phyloP scores from a whole-genome alignment of 2,797 vertebrate species.

The Peromyscus melanophrys region DNA sequence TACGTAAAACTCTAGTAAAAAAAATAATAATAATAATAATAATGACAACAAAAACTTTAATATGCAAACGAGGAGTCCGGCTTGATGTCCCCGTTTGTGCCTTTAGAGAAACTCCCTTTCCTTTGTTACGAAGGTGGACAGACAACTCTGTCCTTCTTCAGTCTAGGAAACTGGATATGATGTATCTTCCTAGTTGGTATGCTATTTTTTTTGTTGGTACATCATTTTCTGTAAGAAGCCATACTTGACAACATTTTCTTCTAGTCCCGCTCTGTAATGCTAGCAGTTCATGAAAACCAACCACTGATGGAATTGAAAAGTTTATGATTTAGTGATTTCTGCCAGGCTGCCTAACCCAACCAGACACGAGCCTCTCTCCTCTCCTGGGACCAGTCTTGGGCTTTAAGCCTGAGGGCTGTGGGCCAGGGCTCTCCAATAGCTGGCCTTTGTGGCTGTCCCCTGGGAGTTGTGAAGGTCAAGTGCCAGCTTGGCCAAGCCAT shows the following conservation, averaged over 20 bases:
- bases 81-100: background rate
- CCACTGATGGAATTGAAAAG: constrained; percentile 34
- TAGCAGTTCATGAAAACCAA: constrained; percentile 50
- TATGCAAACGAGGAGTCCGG: background rate
- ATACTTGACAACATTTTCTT: constrained; percentile 42
- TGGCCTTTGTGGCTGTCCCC: background rate
- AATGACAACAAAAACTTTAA: background rate
- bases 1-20: background rate
- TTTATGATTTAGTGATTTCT: constrained; percentile 35
- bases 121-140: background rate
- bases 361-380: background rate
- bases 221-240: background rate
- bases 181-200: background rate
- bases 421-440: background rate
- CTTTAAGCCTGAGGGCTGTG: background rate
- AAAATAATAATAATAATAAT: too few species aligned
- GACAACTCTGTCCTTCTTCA: constrained; percentile 29
- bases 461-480: background rate
- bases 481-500: background rate
- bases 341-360: background rate
- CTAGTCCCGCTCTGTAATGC: background rate
- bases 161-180: background rate
- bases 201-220: constrained; percentile 49
- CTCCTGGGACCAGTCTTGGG: background rate
- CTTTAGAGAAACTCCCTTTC: constrained; percentile 31